Percentiles rank a stretch among this genome's conserved stretches.
phyloP scores from a whole-genome alignment of 2,113 vertebrate species.

The Quiscalus mexicanus region DNA sequence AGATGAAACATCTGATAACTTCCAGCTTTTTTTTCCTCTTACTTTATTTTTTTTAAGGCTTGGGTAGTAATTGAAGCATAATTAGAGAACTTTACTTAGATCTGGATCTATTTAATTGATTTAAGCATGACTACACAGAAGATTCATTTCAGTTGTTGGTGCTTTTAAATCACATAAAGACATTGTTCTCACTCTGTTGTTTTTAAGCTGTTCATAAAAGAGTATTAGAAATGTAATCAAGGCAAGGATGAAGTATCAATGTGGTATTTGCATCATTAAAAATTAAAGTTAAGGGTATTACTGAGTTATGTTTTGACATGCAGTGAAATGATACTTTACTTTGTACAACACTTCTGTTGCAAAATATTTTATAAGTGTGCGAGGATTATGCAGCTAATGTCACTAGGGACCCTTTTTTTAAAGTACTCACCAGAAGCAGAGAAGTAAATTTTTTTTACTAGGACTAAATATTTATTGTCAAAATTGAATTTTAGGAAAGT shows the following conservation, averaged over 20 bases:
- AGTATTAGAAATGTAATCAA: conserved; percentile 15
- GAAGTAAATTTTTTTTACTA: neutral
- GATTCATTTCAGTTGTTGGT: neutral
- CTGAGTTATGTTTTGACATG: neutral
- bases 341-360: neutral
- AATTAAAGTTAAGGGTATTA: neutral
- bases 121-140: conserved; percentile 11
- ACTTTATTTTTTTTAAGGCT: conserved; percentile 5
- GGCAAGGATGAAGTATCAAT: neutral
- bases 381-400: neutral
- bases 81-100: conserved; percentile 33
- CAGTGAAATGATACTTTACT: neutral
- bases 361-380: neutral
- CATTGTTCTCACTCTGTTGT: neutral
- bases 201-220: neutral
- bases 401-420: neutral
- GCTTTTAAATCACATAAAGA: neutral
- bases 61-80: conserved; percentile 13
- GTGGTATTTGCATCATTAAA: neutral
- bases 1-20: conserved; percentile 36
- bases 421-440: neutral
- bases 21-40: neutral
- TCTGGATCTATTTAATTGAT: conserved; percentile 56
- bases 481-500: neutral
- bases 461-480: neutral